Evolutionary conservation across 2,888 invertebrate genomes (phyloP), one percentile per base, ranked within the genome.

Genomic region (Thalpophila matura): DNA sequence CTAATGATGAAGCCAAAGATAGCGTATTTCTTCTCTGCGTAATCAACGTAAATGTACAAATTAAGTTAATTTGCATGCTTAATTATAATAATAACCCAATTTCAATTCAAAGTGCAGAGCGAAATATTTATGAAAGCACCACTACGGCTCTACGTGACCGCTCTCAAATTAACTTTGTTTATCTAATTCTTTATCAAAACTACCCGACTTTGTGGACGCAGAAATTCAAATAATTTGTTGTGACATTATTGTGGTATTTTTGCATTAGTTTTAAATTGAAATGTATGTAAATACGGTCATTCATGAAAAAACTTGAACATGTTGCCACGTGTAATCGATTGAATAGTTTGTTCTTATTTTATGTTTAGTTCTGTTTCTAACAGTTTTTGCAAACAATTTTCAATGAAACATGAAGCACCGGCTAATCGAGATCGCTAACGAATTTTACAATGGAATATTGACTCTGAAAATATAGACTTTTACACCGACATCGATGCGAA

Each of bases 61-160:
- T 69, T 54, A 54, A 53, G 42, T 71, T 38, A 67, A 73, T 67
- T 71, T 69, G 53, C 45, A 54, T 45, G 59, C 56, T 46, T 58
- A 69, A 83, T 80, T 84, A 77, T 70, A 81, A 82, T 81, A 80
- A 81, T 80, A 79, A 66, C 50, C 62, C 76, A 55, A 80, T 83
- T 83, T 66, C 74, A 78, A 82, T 84, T 84, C 77, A 61, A 62
- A 73, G 53, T 73, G 68, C 57, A 64, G 22, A 61, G 51, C 56
- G 50, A 61, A 65, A 70, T 78, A 73, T 80, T 74, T 57, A 58
- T 62, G 59, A 55, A 60, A 69, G 46, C 38, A 42, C 58, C 45
- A 62, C 51, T 65, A 63, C 56, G 45, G 31, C 12, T 42, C 33
- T 62, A 72, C 76, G 75, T 72, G 68, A 68, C 72, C 72, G 62